Evolutionary conservation across 2,888 invertebrate genomes (phyloP), one percentile per base, ranked within the genome.

Genomic region (Epirrhoe tristata): DNA sequence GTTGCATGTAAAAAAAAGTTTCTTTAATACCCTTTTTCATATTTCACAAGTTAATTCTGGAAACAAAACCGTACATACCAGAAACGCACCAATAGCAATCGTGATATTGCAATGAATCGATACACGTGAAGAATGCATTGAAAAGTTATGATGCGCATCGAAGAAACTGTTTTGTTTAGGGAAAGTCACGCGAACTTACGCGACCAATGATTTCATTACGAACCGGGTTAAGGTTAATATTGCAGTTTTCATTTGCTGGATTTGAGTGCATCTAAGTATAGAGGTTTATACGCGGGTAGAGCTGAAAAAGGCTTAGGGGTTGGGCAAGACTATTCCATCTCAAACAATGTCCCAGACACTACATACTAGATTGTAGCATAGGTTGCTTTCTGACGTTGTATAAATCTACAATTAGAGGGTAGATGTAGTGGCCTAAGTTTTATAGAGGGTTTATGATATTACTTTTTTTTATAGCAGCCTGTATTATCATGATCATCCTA

Each of bases 161-260:
- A 64, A 52, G 61, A 63, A 64, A 67, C 66, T 53, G 65, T 58
- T 52, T 52, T 46, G 51, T 59, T 67, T 59, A 60, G 70, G 53
- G 72, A 70, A 70, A 73, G 72, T 70, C 67, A 73, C 72, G 70
- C 72, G 69, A 71, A 57, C 51, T 70, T 65, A 73, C 72, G 70
- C 72, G 69, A 71, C 59, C 51, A 48, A 24, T 46, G 64, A 63
- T 67, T 68, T 59, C 64, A 46, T 64, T 63, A n/a, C 32, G 55
- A 52, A 57, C 17, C 53, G 16, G 72, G 70, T 65, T 64, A 72
- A 72, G 68, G 69, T 70, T 66, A 60, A 17, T 16, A 61, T 34
- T 59, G 56, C 52, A 12, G 7, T 31, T 50, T 54, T n/a, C n/a
- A 54, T 10, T 12, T 43, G 12, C 48, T 1, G 7, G 24, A 46